phyloP scores from a whole-genome alignment of 2,113 vertebrate genomes.

The Puffinus mauretanicus region DNA sequence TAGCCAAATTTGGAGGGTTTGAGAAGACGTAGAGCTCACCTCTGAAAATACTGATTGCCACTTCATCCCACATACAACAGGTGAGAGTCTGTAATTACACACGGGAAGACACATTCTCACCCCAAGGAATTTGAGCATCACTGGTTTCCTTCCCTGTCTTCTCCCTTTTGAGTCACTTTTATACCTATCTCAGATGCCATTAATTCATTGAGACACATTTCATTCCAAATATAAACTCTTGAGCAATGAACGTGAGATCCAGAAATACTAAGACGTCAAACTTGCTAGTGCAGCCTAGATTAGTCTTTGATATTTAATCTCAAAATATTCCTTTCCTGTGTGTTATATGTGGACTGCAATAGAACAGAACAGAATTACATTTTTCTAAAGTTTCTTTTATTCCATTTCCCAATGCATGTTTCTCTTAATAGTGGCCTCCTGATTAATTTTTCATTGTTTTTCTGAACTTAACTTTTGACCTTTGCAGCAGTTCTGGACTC shows the following conservation, averaged over 20 bases:
- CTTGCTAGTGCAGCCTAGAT: neutral
- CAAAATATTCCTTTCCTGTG: neutral
- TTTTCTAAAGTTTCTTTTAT: neutral
- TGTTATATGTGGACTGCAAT: neutral
- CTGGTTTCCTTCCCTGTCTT: neutral
- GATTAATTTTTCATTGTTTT: neutral
- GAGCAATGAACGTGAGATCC: neutral
- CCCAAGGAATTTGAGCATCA: neutral
- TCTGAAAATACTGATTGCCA: neutral
- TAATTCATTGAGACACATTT: slow-evolving; percentile 21
- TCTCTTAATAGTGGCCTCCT: neutral
- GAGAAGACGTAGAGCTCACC: neutral
- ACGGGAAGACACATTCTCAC: neutral
- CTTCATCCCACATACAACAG: neutral
- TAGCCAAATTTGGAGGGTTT: neutral
- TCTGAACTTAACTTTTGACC: slow-evolving; percentile 19
- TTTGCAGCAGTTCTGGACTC: neutral
- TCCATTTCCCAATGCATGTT: neutral
- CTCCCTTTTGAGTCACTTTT: neutral
- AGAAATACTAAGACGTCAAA: slow-evolving; percentile 28
- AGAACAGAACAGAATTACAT: neutral
- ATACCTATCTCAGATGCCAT: neutral
- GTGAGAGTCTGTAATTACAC: neutral
- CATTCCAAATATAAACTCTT: slow-evolving; percentile 19
- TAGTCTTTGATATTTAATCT: neutral